Base-by-base conservation (phyloP, 2,797 vertebrate species). In the Alectoris magna region DNA sequence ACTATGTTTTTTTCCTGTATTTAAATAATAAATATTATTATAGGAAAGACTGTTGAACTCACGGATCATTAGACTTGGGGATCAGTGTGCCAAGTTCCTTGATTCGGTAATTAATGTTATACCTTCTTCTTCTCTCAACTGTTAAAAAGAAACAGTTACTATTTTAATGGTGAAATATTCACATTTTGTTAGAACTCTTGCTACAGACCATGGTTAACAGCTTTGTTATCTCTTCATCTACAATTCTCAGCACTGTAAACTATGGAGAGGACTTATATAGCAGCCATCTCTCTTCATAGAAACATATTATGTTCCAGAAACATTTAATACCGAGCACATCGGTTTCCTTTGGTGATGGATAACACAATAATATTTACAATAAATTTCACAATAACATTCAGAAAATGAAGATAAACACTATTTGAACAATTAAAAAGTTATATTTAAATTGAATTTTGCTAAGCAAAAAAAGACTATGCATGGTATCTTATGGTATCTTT, bases 51-150 rank as follows among this genome's bases (percentile, higher is more conserved):
- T 95, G 60, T 75, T 95, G 84, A 95, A 99, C 99, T 99, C 97
- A 99, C 99, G 99, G 99, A 97, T 99, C 99, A 94, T 99, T 99
- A 84, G 99, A 99, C 96, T 99, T 99, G 92, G 99, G 99, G 97
- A 99, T 99, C 96, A 99, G 98, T 15, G 99, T 99, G 95, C 99
- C 99, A 96, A 99, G 98, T 95, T 99, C 99, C 97, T 99, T 99
- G 96, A 99, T 99, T 97, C 99, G 98, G 97, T 99, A 99, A 98
- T 99, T 99, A 97, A 99, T 99, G 98, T 99, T 99, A 97, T 99
- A 99, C 96, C 99, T 97, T 92, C 99, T 97, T 96, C 99, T 98
- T 98, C 99, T 98, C 98, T 99, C 99, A 97, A 99, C 99, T 99
- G 97, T 94, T 92, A 95, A 95, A 96, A 96, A 96, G 90, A 97